Conservation (phyloP, 2,113 vertebrate genomes). For the Aldabrachelys gigantea region DNA sequence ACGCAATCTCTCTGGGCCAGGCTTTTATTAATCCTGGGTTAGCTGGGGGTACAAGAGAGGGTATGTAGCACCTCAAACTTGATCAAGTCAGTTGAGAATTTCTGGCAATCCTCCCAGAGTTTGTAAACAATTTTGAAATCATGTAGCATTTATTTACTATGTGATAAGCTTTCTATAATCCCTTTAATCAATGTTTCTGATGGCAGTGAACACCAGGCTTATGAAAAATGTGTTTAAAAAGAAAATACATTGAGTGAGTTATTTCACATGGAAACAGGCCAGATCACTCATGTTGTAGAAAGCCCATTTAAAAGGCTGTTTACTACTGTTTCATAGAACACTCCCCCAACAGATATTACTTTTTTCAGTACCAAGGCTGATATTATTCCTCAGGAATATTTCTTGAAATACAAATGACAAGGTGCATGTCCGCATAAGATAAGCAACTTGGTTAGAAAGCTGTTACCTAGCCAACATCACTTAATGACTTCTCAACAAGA, state of each 20-base stretch:
- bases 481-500: neutral
- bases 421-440: neutral
- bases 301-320: neutral
- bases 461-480: neutral
- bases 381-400: neutral
- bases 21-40: neutral
- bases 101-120: neutral
- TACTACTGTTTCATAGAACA: neutral
- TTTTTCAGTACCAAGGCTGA: neutral
- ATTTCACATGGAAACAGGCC: neutral
- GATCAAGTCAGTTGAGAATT: no score
- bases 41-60: neutral
- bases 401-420: neutral
- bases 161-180: neutral
- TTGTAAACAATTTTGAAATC: neutral
- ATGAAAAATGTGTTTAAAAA: neutral
- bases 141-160: neutral
- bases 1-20: neutral
- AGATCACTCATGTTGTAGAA: neutral
- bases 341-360: neutral
- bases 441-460: neutral
- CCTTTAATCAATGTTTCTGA: neutral
- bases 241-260: neutral
- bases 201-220: neutral
- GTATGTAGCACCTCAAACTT: neutral